These are phyloP conservation scores for Bombyx mandarina DNA, from an alignment of 1,140 invertebrate species.

Conservation along the genomic window DNA sequence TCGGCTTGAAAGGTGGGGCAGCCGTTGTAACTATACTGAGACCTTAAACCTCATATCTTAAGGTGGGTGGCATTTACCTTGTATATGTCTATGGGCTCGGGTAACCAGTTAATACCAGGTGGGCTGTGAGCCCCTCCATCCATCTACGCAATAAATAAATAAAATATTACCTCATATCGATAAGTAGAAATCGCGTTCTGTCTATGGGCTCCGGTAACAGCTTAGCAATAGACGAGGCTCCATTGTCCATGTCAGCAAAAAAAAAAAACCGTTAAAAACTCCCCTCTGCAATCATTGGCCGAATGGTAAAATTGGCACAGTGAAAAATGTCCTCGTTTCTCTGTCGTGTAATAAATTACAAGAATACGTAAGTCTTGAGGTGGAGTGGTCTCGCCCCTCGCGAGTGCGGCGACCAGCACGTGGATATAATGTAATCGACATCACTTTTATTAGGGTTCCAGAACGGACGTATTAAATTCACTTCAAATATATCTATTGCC, in stretches of 20 bases:
- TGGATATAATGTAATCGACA: slow-evolving; percentile 13
- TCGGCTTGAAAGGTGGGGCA: no score
- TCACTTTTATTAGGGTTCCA: slow-evolving; percentile 3
- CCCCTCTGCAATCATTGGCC: slow-evolving; percentile 23
- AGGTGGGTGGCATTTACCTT: no score
- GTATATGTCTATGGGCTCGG: no score
- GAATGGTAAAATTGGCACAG: slow-evolving; percentile 24
- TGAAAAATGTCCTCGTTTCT: slow-evolving; percentile 24
- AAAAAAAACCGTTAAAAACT: slow-evolving; percentile 14
- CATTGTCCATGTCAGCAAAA: slow-evolving; percentile 15
- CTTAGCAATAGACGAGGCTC: slow-evolving; percentile 16
- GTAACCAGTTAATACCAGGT: no score
- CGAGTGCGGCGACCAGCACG: background rate
- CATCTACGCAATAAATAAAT: no score
- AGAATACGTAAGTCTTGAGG: slow-evolving; percentile 25
- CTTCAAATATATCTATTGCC: slow-evolving; percentile 1
- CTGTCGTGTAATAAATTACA: slow-evolving; percentile 35
- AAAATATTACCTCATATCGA: background rate
- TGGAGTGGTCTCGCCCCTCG: slow-evolving; percentile 5
- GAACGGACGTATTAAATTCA: slow-evolving; percentile 7
- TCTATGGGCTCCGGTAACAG: no score
- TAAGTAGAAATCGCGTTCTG: no score
- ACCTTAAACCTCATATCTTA: no score
- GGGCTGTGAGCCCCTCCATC: no score
- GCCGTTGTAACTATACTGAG: no score